Evolutionary conservation across 2,797 vertebrate genomes (phyloP), one percentile per base, ranked within the genome.

Genomic region (Phataginus tricuspis): DNA sequence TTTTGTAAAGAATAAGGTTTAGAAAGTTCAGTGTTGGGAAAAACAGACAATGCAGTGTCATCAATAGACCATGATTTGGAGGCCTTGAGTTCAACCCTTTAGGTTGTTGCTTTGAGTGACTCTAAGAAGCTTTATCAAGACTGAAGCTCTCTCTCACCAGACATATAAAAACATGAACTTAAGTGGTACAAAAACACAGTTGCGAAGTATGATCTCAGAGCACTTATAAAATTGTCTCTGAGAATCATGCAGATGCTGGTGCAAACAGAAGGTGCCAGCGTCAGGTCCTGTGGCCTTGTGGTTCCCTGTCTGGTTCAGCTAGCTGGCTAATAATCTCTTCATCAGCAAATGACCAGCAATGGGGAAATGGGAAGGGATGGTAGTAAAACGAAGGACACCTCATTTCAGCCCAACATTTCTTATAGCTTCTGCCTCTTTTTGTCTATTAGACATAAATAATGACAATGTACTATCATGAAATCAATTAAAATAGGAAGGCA

Each of bases 331-430:
- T 15, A 63, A 63, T 82, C 7, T 72, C 64, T 80, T 90, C 45
- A 71, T 90, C 27, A 45, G 68, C 15, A 89, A 86, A 10, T 68
- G 53, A 95, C 29, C 53, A 92, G 55, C 93, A 90, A 90, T 69
- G 59, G 13, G 9, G 16, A 71, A 53, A 80, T 66, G 29, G 27
- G n/a, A 29, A 59, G 6, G 64, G 37, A 84, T 53, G 27, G 3
- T 66, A 80, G 37, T 72, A 68, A 79, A 92, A 66, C 39, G 63
- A 94, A 59, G 0, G 21, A 42, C 12, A 85, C 25, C 2, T 78
- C 21, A 55, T 88, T 74, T 87, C 21, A 64, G 83, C 51, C 16
- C 42, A 37, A 59, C 51, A 90, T 83, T 90, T 87, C 21, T 90
- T 69, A 10, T 53, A 84, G 93, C 4, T 16, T 12, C 18, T 53